phyloP scores from a whole-genome alignment of 2,113 vertebrate genomes.

The Neotragus pygmaeus region DNA sequence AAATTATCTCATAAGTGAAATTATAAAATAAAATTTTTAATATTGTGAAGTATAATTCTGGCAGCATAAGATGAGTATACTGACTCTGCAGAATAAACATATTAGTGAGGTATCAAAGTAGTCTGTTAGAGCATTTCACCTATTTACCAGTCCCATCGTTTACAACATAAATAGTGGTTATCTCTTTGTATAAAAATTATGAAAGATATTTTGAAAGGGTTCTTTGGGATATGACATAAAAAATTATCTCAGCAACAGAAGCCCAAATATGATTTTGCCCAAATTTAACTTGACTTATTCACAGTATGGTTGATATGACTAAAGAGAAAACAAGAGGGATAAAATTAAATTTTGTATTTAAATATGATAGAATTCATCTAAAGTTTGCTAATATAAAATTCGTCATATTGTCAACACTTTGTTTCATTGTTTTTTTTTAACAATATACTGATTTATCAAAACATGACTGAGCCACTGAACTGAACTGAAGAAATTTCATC shows the following conservation, averaged over 20 bases:
- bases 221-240: not conserved
- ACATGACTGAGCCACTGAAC: too few relatives aligned
- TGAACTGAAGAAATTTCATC: not conserved
- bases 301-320: not conserved
- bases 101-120: too few relatives aligned
- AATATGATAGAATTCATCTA: not conserved
- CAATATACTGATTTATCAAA: not conserved
- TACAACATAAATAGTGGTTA: not conserved
- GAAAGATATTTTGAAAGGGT: not conserved
- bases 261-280: not conserved
- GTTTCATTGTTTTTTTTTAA: not conserved
- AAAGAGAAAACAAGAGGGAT: not conserved
- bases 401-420: not conserved
- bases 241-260: not conserved
- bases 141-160: not conserved
- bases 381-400: not conserved
- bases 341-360: not conserved
- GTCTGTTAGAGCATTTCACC: not conserved
- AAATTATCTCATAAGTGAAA: too few relatives aligned
- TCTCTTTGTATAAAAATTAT: not conserved
- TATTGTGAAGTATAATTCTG: too few relatives aligned
- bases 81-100: too few relatives aligned
- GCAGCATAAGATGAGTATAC: too few relatives aligned
- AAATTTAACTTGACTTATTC: slow-evolving; percentile 24
- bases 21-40: too few relatives aligned